A percentile compares a stretch with the other conserved stretches of the same genome.
phyloP scores from a whole-genome alignment of 2,113 vertebrate species.

The Hippocampus guttulatus region DNA sequence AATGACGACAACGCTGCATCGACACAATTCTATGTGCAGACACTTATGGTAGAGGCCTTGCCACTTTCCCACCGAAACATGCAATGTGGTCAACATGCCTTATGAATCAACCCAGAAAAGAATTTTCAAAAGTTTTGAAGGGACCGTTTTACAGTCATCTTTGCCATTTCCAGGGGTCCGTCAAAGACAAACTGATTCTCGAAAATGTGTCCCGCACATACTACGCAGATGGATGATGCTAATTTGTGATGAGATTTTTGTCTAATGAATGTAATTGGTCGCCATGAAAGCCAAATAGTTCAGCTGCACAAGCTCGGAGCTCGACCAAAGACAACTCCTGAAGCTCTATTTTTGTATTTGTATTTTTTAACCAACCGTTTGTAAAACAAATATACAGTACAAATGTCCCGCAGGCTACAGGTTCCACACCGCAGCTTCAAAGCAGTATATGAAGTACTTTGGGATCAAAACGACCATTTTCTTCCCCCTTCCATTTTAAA shows the following conservation, averaged over 20 bases:
- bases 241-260: no score
- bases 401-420: not conserved
- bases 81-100: not conserved
- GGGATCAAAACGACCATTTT: conserved; percentile 59
- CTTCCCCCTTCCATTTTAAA: conserved; percentile 36
- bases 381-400: not conserved
- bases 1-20: no score
- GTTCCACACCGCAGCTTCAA: conserved; percentile 15
- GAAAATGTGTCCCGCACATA: no score
- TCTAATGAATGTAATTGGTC: no score
- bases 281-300: no score
- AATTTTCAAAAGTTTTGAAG: not conserved
- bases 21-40: no score
- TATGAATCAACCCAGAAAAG: not conserved
- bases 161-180: no score
- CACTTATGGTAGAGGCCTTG: no score
- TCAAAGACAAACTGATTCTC: no score
- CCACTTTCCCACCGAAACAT: not conserved
- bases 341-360: not conserved
- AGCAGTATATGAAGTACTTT: conserved; percentile 51
- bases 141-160: no score
- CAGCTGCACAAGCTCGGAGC: not conserved
- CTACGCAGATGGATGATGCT: no score
- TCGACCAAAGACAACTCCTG: not conserved
- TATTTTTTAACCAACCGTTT: not conserved